Evolutionary conservation across 2,888 invertebrate species (phyloP).

Genomic region (Dryobota labecula): DNA sequence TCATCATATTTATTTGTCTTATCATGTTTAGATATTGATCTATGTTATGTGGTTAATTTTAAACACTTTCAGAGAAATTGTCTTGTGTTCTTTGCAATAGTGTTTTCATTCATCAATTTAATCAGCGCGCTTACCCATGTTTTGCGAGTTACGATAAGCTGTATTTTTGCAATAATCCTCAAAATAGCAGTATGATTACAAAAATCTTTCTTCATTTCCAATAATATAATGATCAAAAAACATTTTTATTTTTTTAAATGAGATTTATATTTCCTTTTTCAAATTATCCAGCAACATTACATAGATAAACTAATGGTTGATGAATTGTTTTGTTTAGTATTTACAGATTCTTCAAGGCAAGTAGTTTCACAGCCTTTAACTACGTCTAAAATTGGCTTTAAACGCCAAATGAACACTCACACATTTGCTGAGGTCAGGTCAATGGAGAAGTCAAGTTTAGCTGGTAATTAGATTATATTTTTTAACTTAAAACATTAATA

Average conservation of each 20-base stretch:
- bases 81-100: too few species aligned
- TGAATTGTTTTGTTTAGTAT: constrained; percentile 72
- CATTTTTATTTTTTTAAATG: too few species aligned
- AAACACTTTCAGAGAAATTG: not conserved
- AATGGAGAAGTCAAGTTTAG: constrained; percentile 70
- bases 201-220: not conserved
- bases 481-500: not conserved
- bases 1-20: too few species aligned
- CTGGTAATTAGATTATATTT: constrained; percentile 66
- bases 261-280: too few species aligned
- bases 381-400: constrained; percentile 59
- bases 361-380: constrained; percentile 82
- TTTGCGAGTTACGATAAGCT: not conserved
- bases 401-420: constrained; percentile 70
- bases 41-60: not conserved
- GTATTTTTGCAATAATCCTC: not conserved
- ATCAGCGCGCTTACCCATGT: not conserved
- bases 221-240: too few species aligned
- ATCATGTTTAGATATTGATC: too few species aligned
- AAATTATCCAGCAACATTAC: not conserved
- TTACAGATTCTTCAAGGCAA: constrained; percentile 84
- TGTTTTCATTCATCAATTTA: not conserved
- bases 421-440: constrained; percentile 76
- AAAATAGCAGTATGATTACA: not conserved
- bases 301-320: not conserved